phyloP scores from a whole-genome alignment of 2,888 invertebrate species.

The Cryptus viduatorius region DNA sequence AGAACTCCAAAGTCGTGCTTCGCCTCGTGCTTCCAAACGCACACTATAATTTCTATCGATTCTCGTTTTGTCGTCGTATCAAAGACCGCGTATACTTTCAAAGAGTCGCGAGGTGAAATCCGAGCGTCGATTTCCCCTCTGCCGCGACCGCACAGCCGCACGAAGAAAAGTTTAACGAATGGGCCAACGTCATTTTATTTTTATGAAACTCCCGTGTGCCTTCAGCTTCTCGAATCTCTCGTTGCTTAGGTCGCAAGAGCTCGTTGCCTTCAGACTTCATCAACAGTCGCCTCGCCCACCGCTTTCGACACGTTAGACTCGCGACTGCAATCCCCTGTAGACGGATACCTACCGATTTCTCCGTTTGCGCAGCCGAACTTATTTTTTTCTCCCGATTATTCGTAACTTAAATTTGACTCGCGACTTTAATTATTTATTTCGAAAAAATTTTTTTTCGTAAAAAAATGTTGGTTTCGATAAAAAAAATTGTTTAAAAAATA shows the following conservation, averaged over 20 bases:
- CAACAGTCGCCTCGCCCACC: constrained; percentile 55
- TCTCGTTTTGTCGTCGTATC: constrained; percentile 6
- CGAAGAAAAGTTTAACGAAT: constrained; percentile 63
- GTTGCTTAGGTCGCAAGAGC: background rate
- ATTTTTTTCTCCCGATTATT: constrained; percentile 6
- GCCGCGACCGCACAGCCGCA: constrained; percentile 1
- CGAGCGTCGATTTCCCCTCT: constrained; percentile 54
- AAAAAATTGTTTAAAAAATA: no score
- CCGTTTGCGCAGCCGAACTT: constrained; percentile 17
- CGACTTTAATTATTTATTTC: no score
- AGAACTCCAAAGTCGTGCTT: constrained; percentile 50
- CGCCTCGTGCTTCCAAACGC: constrained; percentile 29
- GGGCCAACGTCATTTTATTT: constrained; percentile 52
- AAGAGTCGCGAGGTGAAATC: constrained; percentile 54
- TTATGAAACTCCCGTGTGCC: constrained; percentile 58
- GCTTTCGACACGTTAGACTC: constrained; percentile 62
- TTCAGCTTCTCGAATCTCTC: constrained; percentile 14
- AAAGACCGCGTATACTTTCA: background rate
- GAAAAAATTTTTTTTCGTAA: no score
- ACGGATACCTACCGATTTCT: constrained; percentile 52
- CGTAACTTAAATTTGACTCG: no score
- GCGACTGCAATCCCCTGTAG: constrained; percentile 6
- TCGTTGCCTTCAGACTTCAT: background rate
- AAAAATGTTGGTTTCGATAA: no score
- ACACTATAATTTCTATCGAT: constrained; percentile 35